These are phyloP conservation scores for Thecocarcelia acutangulata DNA, from an alignment of 2,888 invertebrate genomes.

Conservation along the genomic window DNA sequence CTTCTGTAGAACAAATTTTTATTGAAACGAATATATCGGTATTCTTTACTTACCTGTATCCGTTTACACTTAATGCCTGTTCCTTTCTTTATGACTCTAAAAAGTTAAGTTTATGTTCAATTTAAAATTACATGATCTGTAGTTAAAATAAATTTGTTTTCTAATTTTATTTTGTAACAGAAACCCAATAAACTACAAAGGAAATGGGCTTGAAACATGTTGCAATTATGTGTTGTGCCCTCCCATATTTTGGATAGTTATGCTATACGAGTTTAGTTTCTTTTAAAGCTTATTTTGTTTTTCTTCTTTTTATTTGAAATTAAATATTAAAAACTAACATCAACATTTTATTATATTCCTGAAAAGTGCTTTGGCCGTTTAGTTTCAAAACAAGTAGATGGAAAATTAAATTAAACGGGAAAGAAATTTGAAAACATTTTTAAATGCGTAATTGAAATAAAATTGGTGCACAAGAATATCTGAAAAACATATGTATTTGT, in stretches of 20 bases:
- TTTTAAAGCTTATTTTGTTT: background rate
- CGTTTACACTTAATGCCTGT: slow-evolving; percentile 30
- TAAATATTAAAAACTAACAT: background rate
- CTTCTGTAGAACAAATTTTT: background rate
- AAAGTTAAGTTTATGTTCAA: slow-evolving; percentile 52
- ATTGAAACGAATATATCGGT: background rate
- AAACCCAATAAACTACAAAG: slow-evolving; percentile 54
- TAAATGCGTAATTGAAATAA: too few relatives aligned
- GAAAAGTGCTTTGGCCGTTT: too few relatives aligned
- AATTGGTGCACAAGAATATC: too few relatives aligned
- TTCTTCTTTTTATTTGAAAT: background rate
- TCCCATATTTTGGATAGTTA: background rate
- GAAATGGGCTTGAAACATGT: slow-evolving; percentile 34
- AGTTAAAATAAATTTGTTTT: slow-evolving; percentile 28
- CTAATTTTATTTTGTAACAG: slow-evolving; percentile 17
- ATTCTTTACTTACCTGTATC: slow-evolving; percentile 4
- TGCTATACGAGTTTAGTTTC: background rate
- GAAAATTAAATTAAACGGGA: too few relatives aligned
- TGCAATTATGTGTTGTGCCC: slow-evolving; percentile 2
- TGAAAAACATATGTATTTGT: too few relatives aligned
- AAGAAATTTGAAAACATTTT: too few relatives aligned
- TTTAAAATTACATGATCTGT: slow-evolving; percentile 57
- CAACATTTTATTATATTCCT: too few relatives aligned
- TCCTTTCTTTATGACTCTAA: slow-evolving; percentile 14
- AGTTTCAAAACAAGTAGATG: too few relatives aligned